A percentile compares a stretch with the other conserved stretches of the same genome.
These are phyloP conservation scores for Liopterus haemorrhoidalis DNA, from an alignment of 2,888 invertebrate genomes.

Conservation along the genomic window DNA sequence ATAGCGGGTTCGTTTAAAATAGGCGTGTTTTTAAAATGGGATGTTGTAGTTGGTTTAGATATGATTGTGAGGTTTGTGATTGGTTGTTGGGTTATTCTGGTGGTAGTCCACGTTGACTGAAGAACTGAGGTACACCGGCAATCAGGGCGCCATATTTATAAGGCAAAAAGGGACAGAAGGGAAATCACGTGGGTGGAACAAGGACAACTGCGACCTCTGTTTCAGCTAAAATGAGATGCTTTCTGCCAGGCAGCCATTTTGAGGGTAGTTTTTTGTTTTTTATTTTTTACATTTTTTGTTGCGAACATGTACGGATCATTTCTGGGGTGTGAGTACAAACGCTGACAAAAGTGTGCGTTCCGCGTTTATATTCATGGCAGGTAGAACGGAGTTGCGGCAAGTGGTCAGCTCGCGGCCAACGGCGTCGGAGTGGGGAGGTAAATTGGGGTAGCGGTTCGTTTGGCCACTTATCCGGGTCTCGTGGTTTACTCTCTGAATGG, in stretches of 20 bases:
- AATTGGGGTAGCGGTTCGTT: too few relatives aligned
- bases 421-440: too few relatives aligned
- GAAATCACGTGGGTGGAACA: constrained; percentile 48
- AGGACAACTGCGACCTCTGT: constrained; percentile 47
- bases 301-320: constrained; percentile 47
- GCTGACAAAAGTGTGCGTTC: constrained; percentile 39
- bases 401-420: too few relatives aligned
- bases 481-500: too few relatives aligned
- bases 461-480: too few relatives aligned
- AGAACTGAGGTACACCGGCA: constrained; percentile 48
- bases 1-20: constrained; percentile 41
- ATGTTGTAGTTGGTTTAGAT: constrained; percentile 27
- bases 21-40: constrained; percentile 34
- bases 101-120: constrained; percentile 43
- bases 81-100: constrained; percentile 32
- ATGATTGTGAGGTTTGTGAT: constrained; percentile 22
- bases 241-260: constrained; percentile 63
- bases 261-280: constrained; percentile 59
- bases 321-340: constrained; percentile 45
- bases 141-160: constrained; percentile 51
- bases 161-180: constrained; percentile 49
- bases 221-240: constrained; percentile 50
- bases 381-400: constrained; percentile 12
- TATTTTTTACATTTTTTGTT: constrained; percentile 46
- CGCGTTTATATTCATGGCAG: constrained; percentile 1